Percentiles rank a stretch among this genome's conserved stretches.
Evolutionary conservation across 2,888 invertebrate species (phyloP).

Genomic region (Isoperla grammatica): DNA sequence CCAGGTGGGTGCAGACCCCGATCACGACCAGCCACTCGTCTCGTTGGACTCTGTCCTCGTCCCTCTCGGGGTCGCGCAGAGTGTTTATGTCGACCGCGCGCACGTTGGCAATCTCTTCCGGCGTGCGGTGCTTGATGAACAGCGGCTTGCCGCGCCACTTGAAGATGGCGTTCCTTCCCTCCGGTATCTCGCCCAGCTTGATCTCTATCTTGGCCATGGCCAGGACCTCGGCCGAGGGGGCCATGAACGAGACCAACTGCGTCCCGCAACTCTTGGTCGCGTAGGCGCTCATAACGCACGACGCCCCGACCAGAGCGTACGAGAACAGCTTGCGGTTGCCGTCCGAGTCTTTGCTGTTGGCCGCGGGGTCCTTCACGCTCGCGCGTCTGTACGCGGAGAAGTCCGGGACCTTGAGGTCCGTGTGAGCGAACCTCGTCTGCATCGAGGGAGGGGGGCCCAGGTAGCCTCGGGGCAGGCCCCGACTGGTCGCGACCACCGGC

Average conservation of each 20-base stretch:
- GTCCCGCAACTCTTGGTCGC: constrained; percentile 53
- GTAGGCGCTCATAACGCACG: constrained; percentile 53
- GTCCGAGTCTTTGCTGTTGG: constrained; percentile 39
- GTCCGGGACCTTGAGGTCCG: constrained; percentile 54
- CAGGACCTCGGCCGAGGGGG: constrained; percentile 65
- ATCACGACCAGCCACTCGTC: constrained; percentile 74
- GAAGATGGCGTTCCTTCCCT: constrained; percentile 57
- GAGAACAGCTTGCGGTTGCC: constrained; percentile 47
- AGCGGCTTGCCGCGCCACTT: constrained; percentile 84
- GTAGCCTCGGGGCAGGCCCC: too few species aligned
- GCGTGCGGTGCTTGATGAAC: constrained; percentile 65
- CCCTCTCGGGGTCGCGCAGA: constrained; percentile 66
- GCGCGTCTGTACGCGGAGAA: constrained; percentile 50
- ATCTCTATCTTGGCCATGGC: constrained; percentile 74
- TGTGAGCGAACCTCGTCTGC: constrained; percentile 48
- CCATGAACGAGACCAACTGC: constrained; percentile 55
- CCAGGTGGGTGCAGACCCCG: constrained; percentile 77
- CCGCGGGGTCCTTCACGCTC: constrained; percentile 41
- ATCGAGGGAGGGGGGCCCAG: too few species aligned
- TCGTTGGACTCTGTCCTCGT: constrained; percentile 57
- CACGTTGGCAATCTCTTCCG: constrained; percentile 59
- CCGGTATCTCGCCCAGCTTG: constrained; percentile 60
- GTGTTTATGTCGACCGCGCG: constrained; percentile 52
- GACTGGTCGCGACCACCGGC: too few species aligned
- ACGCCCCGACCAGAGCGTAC: constrained; percentile 51